Evolutionary conservation across 2,113 vertebrate genomes (phyloP).

Genomic region (Myrmecobius fasciatus): DNA sequence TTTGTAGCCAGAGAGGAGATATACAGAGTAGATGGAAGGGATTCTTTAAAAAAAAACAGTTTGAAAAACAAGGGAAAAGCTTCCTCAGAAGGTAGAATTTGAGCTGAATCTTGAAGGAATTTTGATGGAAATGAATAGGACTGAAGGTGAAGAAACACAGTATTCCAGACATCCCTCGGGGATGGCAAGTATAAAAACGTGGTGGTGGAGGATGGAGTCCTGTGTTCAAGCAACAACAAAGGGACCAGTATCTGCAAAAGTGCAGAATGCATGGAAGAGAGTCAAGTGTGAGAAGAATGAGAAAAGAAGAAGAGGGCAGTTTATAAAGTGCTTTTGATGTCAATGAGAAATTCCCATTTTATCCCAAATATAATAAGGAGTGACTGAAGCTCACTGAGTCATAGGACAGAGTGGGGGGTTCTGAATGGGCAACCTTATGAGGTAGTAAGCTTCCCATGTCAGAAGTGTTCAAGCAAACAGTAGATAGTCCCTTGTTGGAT

Average conservation of each 20-base stretch:
- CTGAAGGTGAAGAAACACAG: too few species aligned
- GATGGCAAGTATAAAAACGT: background rate
- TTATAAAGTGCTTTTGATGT: background rate
- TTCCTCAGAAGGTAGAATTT: background rate
- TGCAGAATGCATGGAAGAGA: background rate
- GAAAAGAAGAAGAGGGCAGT: background rate
- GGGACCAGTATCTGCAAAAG: background rate
- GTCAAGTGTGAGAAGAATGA: background rate
- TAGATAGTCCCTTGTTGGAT: background rate
- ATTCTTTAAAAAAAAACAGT: background rate
- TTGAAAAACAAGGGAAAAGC: background rate
- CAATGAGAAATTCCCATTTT: background rate
- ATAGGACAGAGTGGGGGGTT: background rate
- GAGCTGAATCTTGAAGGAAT: background rate
- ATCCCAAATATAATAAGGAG: background rate
- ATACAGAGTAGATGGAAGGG: background rate
- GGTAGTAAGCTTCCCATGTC: background rate
- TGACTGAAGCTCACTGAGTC: background rate
- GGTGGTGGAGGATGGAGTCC: background rate
- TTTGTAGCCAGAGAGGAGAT: background rate
- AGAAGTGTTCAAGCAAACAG: background rate
- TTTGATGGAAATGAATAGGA: too few species aligned
- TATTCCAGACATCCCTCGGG: too few species aligned
- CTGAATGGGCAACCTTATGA: background rate
- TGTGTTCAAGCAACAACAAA: background rate